Evolutionary conservation across 1,140 invertebrate species (phyloP).

Genomic region (Penaeus indicus): DNA sequence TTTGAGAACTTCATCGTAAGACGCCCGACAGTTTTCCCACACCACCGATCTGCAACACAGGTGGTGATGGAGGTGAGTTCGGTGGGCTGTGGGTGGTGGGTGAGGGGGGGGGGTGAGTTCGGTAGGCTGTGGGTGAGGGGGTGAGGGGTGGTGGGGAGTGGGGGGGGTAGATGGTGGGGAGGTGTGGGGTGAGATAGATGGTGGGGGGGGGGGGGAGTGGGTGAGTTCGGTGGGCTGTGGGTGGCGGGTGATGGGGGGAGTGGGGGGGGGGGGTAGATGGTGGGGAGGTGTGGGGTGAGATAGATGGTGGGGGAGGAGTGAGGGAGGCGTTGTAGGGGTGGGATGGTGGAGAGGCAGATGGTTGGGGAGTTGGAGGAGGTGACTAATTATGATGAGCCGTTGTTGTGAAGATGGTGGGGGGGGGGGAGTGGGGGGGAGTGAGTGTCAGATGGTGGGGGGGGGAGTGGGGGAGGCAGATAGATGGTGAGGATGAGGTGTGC

Average conservation of each 20-base stretch:
- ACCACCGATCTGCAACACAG: constrained; percentile 83
- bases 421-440: too few species aligned
- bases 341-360: background rate
- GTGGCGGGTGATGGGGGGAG: too few species aligned
- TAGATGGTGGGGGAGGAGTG: background rate
- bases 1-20: constrained; percentile 93
- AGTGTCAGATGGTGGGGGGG: too few species aligned
- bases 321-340: background rate
- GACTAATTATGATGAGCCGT: too few species aligned
- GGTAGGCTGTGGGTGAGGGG: background rate
- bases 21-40: constrained; percentile 93
- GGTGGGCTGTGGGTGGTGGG: background rate
- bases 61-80: constrained; percentile 53
- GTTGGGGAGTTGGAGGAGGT: too few species aligned
- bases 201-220: constrained; percentile 45
- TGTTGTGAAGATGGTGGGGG: too few species aligned
- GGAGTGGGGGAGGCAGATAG: too few species aligned
- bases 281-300: background rate
- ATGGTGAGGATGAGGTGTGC: too few species aligned
- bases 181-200: too few species aligned
- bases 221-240: background rate
- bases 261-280: background rate
- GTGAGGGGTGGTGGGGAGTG: background rate
- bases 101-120: background rate
- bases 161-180: too few species aligned